Conservation (phyloP, 2,797 vertebrate genomes). For the Simalia tracyae region DNA sequence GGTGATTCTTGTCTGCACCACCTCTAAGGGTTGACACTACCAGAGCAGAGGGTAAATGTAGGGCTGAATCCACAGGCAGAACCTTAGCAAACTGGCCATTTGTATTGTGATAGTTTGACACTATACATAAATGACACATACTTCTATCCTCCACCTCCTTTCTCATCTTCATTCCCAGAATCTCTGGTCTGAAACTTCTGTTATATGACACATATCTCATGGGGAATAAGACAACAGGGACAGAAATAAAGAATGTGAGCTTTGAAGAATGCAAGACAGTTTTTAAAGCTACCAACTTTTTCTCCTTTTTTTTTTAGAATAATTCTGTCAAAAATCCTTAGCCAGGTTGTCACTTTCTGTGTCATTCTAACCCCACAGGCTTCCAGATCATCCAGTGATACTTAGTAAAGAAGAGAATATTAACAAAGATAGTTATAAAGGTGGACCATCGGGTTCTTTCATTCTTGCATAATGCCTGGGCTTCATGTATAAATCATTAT, state of each 20-base stretch:
- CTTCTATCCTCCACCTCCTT: neutral
- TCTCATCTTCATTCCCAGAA: neutral
- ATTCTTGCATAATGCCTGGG: neutral
- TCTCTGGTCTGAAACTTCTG: conserved; percentile 30
- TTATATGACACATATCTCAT: conserved; percentile 61
- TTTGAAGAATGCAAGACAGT: conserved; percentile 67
- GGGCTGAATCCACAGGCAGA: neutral
- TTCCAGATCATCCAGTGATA: conserved; percentile 60
- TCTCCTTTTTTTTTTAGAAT: conserved; percentile 55
- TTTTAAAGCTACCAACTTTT: conserved; percentile 67
- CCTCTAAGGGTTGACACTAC: neutral
- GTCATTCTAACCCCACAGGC: conserved; percentile 55
- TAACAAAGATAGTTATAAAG: conserved; percentile 22
- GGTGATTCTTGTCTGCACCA: neutral
- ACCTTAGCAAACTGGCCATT: neutral
- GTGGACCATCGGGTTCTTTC: neutral
- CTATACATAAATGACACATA: neutral
- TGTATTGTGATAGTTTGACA: neutral
- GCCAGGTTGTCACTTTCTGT: conserved; percentile 55
- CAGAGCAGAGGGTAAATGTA: neutral
- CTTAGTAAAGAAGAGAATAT: conserved; percentile 33
- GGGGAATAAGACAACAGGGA: conserved; percentile 65
- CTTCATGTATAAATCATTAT: neutral
- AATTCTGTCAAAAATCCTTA: conserved; percentile 62
- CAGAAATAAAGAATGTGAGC: conserved; percentile 54